phyloP scores from a whole-genome alignment of 2,113 vertebrate genomes.

The Echinops telfairi region DNA sequence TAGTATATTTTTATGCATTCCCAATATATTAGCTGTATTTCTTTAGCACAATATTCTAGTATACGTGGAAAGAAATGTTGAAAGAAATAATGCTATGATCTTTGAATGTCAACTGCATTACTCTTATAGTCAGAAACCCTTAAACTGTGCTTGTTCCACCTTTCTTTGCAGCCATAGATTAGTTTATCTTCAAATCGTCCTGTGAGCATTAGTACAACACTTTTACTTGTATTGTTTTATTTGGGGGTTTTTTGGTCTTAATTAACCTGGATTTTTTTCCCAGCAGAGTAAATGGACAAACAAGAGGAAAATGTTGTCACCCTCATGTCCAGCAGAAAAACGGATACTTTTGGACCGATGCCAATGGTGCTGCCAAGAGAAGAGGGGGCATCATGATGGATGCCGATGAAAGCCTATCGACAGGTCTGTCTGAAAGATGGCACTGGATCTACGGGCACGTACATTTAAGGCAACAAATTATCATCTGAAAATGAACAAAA shows the following conservation, averaged over 20 bases:
- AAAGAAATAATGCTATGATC: neutral
- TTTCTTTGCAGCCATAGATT: neutral
- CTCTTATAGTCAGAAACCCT: neutral
- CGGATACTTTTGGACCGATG: constrained; percentile 53
- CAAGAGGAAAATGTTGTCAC: constrained; percentile 71
- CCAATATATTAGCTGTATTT: neutral
- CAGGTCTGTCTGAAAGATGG: neutral
- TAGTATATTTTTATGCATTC: neutral
- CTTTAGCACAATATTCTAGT: neutral
- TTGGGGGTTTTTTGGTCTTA: neutral
- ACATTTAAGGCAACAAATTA: neutral
- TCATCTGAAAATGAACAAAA: neutral
- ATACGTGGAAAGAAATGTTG: neutral
- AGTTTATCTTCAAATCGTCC: neutral
- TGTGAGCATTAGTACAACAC: neutral
- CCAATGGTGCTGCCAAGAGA: constrained; percentile 19
- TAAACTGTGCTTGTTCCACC: neutral
- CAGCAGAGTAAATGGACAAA: constrained; percentile 71
- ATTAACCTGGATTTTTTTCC: constrained; percentile 27
- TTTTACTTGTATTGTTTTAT: neutral
- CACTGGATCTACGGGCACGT: neutral
- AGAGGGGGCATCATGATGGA: constrained; percentile 23
- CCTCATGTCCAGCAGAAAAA: constrained; percentile 53
- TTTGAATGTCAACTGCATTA: neutral
- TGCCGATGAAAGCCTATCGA: neutral